Base-by-base conservation (phyloP, 2,113 vertebrate genomes). In the Tringa solitaria region DNA sequence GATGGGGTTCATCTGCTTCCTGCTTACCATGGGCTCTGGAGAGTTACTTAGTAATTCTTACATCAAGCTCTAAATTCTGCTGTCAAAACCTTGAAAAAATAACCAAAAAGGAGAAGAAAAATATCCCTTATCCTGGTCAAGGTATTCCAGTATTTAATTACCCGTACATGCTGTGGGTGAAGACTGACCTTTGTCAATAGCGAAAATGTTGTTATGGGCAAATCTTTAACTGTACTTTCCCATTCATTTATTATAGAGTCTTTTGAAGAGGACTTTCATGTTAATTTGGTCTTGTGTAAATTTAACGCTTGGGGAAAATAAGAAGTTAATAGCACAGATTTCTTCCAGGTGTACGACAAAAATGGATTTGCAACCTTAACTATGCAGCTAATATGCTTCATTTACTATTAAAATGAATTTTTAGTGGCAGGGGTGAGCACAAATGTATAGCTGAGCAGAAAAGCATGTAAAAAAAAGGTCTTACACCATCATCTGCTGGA, bases 311-410 rank as follows among this genome's bases (percentile, higher is more conserved):
- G 48, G 43, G 46, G 51, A 95, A 95, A 95, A 89, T 74, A 86
- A 24, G 50, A 91, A 84, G 76, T 75, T 95, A 92, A 80, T 83
- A 73, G n/a, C 76, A 48, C 45, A 63, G 80, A 91, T 92, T 92
- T 95, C 76, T 94, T 92, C 91, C 83, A 95, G 33, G 65, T 90
- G 68, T 80, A 81, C 0, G 0, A 43, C 0, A 2, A 91, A 95
- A 89, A 92, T 56, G 81, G 65, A 67, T 94, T 92, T 87, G 51
- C 80, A 81, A 51, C 48, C 78, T 91, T 95, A 97, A 77, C 80
- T 81, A 39, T 81, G 51, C 50, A 81, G 56, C 80, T 95, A 56
- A 56, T 60, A 84, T 24, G 60, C 43, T 90, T 87, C 51, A 78
- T 89, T 95, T 93, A 56, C 56, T 56, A 30, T 78, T 72, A 68